Evolutionary conservation across 1,140 invertebrate species (phyloP).

Genomic region (Drosophila albomicans): DNA sequence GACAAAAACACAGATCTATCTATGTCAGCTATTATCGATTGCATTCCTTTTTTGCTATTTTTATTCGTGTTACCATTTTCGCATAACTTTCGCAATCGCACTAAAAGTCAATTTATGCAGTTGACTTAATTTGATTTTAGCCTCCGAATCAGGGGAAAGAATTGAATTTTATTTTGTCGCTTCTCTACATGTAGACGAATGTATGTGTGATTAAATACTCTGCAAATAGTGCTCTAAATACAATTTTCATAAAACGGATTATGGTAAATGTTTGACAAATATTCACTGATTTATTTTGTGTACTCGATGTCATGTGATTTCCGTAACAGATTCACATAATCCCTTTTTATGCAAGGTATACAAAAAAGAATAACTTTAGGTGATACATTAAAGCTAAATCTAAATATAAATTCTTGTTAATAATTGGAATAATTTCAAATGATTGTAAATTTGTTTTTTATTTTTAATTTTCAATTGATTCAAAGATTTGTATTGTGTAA

Average conservation of each 20-base stretch:
- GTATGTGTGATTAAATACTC: constrained; percentile 3
- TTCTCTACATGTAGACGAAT: not conserved
- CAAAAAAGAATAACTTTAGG: not conserved
- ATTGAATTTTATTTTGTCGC: constrained; percentile 35
- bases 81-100: constrained; percentile 45
- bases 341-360: too few relatives aligned
- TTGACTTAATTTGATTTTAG: constrained; percentile 78
- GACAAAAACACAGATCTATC: constrained; percentile 1
- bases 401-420: too few relatives aligned
- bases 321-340: not conserved
- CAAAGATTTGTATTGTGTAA: not conserved
- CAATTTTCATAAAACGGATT: not conserved
- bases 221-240: not conserved
- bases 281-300: not conserved
- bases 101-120: constrained; percentile 79
- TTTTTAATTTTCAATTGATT: not conserved
- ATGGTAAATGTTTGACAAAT: not conserved
- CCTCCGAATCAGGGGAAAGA: constrained; percentile 53
- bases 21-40: constrained; percentile 24
- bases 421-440: too few relatives aligned
- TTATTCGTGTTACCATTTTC: constrained; percentile 6
- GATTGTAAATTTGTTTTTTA: too few relatives aligned
- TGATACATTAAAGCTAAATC: too few relatives aligned
- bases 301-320: not conserved
- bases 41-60: not conserved